Conservation (phyloP, 1,140 invertebrate genomes). For the Harpegnathos saltator region DNA sequence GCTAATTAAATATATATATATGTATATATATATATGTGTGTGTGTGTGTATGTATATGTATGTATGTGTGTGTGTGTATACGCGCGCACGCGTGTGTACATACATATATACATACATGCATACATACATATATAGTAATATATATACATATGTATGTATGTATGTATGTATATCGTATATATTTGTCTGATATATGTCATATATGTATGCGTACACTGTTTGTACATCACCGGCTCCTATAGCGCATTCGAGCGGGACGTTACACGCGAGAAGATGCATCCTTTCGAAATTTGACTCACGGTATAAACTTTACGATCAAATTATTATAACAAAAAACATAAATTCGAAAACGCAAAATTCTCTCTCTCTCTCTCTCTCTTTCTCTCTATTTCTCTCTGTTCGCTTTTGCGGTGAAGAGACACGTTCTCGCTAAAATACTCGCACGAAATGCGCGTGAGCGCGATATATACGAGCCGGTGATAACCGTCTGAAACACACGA, state of each 20-base stretch:
- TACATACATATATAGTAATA: constrained; percentile 28
- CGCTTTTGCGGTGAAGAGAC: no score
- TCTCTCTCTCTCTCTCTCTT: background rate
- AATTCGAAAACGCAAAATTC: background rate
- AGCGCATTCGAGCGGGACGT: constrained; percentile 14
- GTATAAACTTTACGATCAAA: no score
- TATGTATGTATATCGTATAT: constrained; percentile 70
- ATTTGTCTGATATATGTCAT: constrained; percentile 77
- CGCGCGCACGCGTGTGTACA: no score
- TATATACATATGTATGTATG: constrained; percentile 67
- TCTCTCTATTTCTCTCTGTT: background rate
- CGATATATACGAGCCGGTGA: constrained; percentile 77
- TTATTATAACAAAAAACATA: background rate
- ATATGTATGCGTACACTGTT: constrained; percentile 75
- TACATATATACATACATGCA: constrained; percentile 73
- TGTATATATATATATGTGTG: constrained; percentile 63
- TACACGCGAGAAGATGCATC: constrained; percentile 4
- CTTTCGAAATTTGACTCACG: no score
- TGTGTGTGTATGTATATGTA: constrained; percentile 55
- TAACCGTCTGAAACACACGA: constrained; percentile 68
- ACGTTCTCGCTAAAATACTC: background rate
- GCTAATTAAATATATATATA: constrained; percentile 75
- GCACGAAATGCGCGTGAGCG: background rate
- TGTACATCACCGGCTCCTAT: constrained; percentile 68
- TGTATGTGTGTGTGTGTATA: constrained; percentile 69